Evolutionary conservation across 1,140 invertebrate genomes (phyloP).

Genomic region (Caenorhabditis inopinata): DNA sequence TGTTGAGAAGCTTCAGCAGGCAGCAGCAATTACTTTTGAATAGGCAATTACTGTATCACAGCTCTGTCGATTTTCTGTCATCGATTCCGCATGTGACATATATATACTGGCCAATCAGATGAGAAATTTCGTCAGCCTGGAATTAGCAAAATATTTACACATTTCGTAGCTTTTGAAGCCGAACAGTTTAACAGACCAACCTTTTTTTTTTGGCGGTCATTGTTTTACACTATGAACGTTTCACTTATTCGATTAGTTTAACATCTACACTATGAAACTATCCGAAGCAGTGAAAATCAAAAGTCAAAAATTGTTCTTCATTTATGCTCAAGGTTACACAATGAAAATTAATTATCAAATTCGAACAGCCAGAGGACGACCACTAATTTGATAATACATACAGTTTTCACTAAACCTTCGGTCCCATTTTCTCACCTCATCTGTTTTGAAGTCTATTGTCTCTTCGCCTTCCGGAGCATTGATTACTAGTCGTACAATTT

Average conservation of each 20-base stretch:
- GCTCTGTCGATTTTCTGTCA: neutral
- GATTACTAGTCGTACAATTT: neutral
- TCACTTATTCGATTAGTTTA: neutral
- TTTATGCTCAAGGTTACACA: neutral
- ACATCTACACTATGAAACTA: too few relatives aligned
- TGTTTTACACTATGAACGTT: conserved; percentile 92
- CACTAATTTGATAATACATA: conserved; percentile 50
- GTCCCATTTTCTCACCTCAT: conserved; percentile 66
- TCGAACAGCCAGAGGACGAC: conserved; percentile 42
- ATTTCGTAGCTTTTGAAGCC: conserved; percentile 74
- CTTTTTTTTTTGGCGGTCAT: conserved; percentile 93
- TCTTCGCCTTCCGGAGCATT: conserved; percentile 3
- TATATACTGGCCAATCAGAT: conserved; percentile 92
- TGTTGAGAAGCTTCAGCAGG: too few relatives aligned
- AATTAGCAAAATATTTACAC: conserved; percentile 44
- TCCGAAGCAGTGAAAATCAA: too few relatives aligned
- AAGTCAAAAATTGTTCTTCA: too few relatives aligned
- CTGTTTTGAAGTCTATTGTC: conserved; percentile 81
- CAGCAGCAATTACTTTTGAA: neutral
- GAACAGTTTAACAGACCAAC: conserved; percentile 87
- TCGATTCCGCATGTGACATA: conserved; percentile 62
- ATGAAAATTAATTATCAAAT: conserved; percentile 5
- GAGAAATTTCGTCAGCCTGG: conserved; percentile 75
- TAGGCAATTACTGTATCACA: neutral
- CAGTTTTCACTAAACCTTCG: too few relatives aligned